A percentile compares a stretch with the other conserved stretches of the same genome.
Evolutionary conservation across 2,113 vertebrate genomes (phyloP).

Genomic region (Tricholaema leucomelas): DNA sequence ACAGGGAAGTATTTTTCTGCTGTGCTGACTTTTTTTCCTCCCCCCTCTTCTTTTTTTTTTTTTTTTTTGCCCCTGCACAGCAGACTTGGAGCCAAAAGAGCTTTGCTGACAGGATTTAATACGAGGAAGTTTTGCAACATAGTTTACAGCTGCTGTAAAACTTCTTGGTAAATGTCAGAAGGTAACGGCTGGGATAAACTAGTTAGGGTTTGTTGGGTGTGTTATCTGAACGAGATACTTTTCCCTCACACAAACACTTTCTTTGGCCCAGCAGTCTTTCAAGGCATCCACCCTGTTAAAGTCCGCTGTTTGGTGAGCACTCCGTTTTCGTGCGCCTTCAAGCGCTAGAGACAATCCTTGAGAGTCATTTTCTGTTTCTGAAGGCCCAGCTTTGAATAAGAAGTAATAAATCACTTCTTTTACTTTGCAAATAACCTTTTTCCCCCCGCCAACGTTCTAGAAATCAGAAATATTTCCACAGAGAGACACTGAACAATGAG

Average conservation of each 20-base stretch:
- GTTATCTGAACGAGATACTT: constrained; percentile 47
- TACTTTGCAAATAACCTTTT: constrained; percentile 46
- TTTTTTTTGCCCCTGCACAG: neutral
- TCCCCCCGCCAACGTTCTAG: neutral
- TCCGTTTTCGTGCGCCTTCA: neutral
- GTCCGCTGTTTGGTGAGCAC: neutral
- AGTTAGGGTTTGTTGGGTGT: neutral
- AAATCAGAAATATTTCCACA: neutral
- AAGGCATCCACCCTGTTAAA: constrained; percentile 29
- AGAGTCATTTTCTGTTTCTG: constrained; percentile 29
- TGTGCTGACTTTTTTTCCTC: constrained; percentile 1
- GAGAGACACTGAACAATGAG: neutral
- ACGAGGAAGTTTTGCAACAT: constrained; percentile 74
- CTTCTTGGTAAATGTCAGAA: constrained; percentile 42
- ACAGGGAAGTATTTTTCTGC: constrained; percentile 26
- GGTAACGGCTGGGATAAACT: constrained; percentile 21
- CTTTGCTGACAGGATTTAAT: constrained; percentile 63
- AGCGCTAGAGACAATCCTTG: neutral
- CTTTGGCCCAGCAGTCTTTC: constrained; percentile 28
- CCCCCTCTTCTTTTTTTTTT: no score
- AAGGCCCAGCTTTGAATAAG: constrained; percentile 45
- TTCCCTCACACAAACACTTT: constrained; percentile 11
- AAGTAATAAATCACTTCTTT: constrained; percentile 32
- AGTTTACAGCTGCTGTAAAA: constrained; percentile 65
- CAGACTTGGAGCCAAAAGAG: constrained; percentile 32